Evolutionary conservation across 2,888 invertebrate genomes (phyloP).

Genomic region (Priocnemis perturbator): DNA sequence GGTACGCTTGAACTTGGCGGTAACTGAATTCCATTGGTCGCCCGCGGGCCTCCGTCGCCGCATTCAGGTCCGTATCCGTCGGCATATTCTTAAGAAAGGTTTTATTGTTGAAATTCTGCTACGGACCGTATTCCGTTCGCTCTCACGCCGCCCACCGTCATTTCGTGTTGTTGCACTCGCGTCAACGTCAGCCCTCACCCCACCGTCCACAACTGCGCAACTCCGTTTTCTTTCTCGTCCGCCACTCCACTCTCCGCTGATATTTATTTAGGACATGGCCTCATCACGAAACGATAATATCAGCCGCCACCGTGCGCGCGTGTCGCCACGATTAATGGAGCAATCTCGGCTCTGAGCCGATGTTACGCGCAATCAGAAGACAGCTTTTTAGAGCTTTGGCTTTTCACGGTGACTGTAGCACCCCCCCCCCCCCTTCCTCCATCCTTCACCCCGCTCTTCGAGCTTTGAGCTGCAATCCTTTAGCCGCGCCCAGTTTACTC

Average conservation of each 20-base stretch:
- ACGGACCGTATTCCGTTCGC: constrained; percentile 10
- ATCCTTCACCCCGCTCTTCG: no score
- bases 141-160: no score
- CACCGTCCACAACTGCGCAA: no score
- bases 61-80: constrained; percentile 24
- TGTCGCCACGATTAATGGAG: constrained; percentile 47
- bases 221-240: no score
- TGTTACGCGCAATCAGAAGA: constrained; percentile 46
- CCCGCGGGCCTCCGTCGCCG: constrained; percentile 25
- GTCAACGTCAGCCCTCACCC: no score
- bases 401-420: constrained; percentile 39
- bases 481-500: no score
- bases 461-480: no score
- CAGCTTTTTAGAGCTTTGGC: constrained; percentile 36
- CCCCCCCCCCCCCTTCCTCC: background rate
- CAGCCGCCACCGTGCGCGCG: constrained; percentile 28
- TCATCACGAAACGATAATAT: constrained; percentile 49
- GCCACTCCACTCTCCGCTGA: no score
- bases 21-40: constrained; percentile 49
- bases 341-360: constrained; percentile 40
- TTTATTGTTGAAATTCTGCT: constrained; percentile 53
- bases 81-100: constrained; percentile 47
- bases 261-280: constrained; percentile 49
- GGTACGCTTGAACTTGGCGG: constrained; percentile 37
- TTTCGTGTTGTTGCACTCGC: no score